Percentiles rank a stretch among this genome's conserved stretches.
These are phyloP conservation scores for Cynodonichthys magdalenae DNA, from an alignment of 2,797 vertebrate genomes.

Conservation along the genomic window DNA sequence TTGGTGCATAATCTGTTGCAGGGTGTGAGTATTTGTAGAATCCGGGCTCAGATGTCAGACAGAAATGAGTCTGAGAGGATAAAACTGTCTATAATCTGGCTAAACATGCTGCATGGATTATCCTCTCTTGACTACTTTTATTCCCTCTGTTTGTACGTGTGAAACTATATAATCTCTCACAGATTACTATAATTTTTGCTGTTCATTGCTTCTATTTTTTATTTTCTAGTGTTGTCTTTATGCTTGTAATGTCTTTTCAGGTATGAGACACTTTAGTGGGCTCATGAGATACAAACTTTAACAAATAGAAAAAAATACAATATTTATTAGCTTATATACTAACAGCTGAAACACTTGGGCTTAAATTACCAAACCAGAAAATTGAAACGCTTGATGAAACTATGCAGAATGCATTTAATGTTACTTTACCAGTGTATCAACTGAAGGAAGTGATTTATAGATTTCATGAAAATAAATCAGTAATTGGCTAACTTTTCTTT, in stretches of 20 bases:
- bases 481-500: slow-evolving; percentile 25
- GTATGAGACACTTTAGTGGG: slow-evolving; percentile 6
- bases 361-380: slow-evolving; percentile 32
- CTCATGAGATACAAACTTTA: slow-evolving; percentile 42
- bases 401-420: slow-evolving; percentile 19
- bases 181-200: slow-evolving; percentile 62
- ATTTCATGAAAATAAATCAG: slow-evolving; percentile 3
- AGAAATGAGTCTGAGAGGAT: slow-evolving; percentile 36
- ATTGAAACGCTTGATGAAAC: slow-evolving; percentile 7
- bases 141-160: slow-evolving; percentile 41
- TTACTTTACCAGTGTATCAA: slow-evolving; percentile 9
- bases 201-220: slow-evolving; percentile 19
- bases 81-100: slow-evolving; percentile 66
- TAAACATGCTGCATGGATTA: slow-evolving; percentile 64
- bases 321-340: slow-evolving; percentile 5
- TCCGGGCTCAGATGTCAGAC: slow-evolving; percentile 41
- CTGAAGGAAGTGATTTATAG: slow-evolving; percentile 8
- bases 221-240: slow-evolving; percentile 10
- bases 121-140: slow-evolving; percentile 48
- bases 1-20: slow-evolving; percentile 25
- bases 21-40: slow-evolving; percentile 41
- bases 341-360: slow-evolving; percentile 32
- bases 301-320: slow-evolving; percentile 14
- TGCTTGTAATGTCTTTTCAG: background rate
- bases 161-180: slow-evolving; percentile 56